Conservation (phyloP, 2,113 vertebrate genomes). For the Candoia aspera region DNA sequence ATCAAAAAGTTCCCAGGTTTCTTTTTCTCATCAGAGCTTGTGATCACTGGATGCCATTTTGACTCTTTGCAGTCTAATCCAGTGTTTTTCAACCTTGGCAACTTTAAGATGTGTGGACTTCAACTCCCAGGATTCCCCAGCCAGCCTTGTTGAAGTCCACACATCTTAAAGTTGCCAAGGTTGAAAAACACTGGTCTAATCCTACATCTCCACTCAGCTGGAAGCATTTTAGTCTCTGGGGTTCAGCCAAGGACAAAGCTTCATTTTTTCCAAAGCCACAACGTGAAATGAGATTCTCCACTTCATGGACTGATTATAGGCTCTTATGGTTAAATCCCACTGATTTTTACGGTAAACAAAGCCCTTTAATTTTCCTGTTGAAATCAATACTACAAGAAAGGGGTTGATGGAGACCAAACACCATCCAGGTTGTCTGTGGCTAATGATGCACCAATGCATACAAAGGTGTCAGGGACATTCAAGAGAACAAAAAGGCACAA, state of each 20-base stretch:
- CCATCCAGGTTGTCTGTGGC: background rate
- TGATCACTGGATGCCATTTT: background rate
- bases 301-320: background rate
- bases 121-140: background rate
- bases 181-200: background rate
- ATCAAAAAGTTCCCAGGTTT: background rate
- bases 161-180: background rate
- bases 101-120: background rate
- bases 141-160: background rate
- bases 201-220: background rate
- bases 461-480: background rate
- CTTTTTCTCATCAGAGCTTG: background rate
- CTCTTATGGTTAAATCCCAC: background rate
- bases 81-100: background rate
- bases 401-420: background rate
- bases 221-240: background rate
- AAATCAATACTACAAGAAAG: background rate
- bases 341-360: constrained; percentile 5
- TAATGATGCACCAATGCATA: background rate
- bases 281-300: background rate
- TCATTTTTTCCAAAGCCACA: background rate
- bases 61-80: background rate
- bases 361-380: background rate
- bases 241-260: background rate
- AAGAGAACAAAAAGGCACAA: background rate